Conservation (phyloP, 2,888 invertebrate species). For the Linnaemya tessellans region DNA sequence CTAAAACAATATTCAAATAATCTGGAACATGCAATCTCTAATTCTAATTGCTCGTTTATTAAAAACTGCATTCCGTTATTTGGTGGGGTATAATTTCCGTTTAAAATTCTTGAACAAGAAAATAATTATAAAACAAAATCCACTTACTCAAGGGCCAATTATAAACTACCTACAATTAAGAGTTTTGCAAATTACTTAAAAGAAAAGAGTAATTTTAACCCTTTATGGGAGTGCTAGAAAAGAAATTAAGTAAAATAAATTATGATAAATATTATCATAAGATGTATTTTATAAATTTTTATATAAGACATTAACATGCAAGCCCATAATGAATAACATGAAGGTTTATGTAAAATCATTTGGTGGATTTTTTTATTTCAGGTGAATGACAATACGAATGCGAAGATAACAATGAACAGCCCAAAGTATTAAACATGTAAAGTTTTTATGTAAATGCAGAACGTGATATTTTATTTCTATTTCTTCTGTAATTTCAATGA, state of each 20-base stretch:
- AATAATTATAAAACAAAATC: not conserved
- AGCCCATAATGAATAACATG: too few relatives aligned
- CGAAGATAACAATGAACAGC: too few relatives aligned
- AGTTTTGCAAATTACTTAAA: slow-evolving; percentile 20
- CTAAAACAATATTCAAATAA: not conserved
- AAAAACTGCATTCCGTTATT: not conserved
- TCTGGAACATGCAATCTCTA: not conserved
- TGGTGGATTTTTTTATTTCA: too few relatives aligned
- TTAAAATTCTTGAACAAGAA: not conserved
- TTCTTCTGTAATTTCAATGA: too few relatives aligned
- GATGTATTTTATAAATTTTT: too few relatives aligned
- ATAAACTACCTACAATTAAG: slow-evolving; percentile 7
- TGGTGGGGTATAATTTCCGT: not conserved
- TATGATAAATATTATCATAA: too few relatives aligned
- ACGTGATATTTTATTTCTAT: too few relatives aligned
- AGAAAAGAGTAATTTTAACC: not conserved
- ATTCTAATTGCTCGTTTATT: not conserved
- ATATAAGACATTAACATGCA: too few relatives aligned
- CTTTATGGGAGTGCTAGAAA: not conserved
- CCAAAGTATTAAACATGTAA: too few relatives aligned
- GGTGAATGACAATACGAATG: too few relatives aligned
- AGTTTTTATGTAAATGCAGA: too few relatives aligned
- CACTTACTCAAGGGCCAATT: not conserved
- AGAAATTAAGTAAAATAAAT: not conserved
- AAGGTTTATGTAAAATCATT: too few relatives aligned